Evolutionary conservation across 2,113 vertebrate genomes (phyloP).

Genomic region (Numida meleagris): DNA sequence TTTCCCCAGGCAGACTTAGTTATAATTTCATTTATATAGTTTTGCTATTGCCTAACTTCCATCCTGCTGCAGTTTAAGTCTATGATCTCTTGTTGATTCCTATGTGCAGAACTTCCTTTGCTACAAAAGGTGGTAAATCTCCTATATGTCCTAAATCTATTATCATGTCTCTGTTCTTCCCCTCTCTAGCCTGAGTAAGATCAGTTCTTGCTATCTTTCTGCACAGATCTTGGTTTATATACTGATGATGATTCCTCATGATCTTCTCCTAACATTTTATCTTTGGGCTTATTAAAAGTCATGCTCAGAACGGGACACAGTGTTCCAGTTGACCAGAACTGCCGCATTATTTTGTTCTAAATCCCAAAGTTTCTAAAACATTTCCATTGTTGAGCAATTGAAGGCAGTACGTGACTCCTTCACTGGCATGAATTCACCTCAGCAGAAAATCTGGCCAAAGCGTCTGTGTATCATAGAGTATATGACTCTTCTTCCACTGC

Average conservation of each 20-base stretch:
- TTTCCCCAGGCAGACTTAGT: not conserved
- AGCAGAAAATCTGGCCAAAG: conserved; percentile 20
- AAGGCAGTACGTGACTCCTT: not conserved
- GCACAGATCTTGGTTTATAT: not conserved
- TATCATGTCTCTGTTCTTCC: not conserved
- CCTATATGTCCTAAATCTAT: not conserved
- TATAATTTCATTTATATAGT: not conserved
- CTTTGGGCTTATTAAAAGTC: not conserved
- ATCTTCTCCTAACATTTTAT: not conserved
- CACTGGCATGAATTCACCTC: not conserved
- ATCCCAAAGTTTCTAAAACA: not conserved
- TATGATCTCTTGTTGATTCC: not conserved
- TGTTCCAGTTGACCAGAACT: not conserved
- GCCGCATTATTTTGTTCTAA: not conserved
- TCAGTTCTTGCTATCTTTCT: not conserved
- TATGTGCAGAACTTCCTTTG: not conserved
- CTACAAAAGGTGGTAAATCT: not conserved
- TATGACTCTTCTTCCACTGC: not conserved
- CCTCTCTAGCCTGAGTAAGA: not conserved
- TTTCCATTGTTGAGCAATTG: conserved; percentile 9
- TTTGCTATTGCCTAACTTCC: not conserved
- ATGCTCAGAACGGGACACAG: not conserved
- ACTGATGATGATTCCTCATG: not conserved
- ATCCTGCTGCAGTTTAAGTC: not conserved
- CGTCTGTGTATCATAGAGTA: not conserved